phyloP scores from a whole-genome alignment of 1,140 invertebrate genomes.

The Agrilus planipennis region DNA sequence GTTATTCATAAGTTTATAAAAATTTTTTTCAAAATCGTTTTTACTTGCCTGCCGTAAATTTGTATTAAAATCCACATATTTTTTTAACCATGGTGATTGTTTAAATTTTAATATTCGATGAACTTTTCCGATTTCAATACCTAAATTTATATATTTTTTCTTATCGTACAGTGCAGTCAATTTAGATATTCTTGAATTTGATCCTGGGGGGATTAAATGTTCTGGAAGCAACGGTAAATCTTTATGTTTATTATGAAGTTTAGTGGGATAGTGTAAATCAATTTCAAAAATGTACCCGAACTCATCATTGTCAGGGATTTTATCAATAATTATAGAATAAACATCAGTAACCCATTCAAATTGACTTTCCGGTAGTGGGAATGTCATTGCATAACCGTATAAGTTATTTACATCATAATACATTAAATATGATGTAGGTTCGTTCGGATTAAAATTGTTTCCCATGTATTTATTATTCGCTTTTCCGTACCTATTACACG shows the following conservation, averaged over 20 bases:
- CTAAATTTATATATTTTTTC: too few species aligned
- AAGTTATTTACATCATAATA: conserved; percentile 11
- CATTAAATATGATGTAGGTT: conserved; percentile 8
- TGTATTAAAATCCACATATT: conserved; percentile 36
- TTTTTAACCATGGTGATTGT: conserved; percentile 37
- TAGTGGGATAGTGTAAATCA: conserved; percentile 19
- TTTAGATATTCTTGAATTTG: too few species aligned
- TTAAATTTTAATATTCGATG: conserved; percentile 40
- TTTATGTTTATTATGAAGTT: conserved; percentile 10
- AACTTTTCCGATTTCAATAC: conserved; percentile 33
- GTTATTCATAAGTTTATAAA: conserved; percentile 9
- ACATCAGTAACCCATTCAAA: conserved; percentile 4
- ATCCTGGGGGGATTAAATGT: too few species aligned
- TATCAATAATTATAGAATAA: conserved; percentile 42
- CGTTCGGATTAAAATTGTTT: conserved; percentile 10
- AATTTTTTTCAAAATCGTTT: conserved; percentile 38
- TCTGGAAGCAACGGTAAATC: conserved; percentile 4
- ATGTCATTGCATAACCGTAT: conserved; percentile 3
- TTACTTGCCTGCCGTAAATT: conserved; percentile 19
- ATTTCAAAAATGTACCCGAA: conserved; percentile 9
- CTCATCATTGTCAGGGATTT: too few species aligned
- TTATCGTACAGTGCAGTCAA: too few species aligned
- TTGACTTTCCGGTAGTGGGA: not conserved
- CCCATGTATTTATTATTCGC: conserved; percentile 13
- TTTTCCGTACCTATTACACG: conserved; percentile 14